Evolutionary conservation across 2,888 invertebrate species (phyloP), one percentile per base, ranked within the genome.

Genomic region (Hipparchia sbordonii): DNA sequence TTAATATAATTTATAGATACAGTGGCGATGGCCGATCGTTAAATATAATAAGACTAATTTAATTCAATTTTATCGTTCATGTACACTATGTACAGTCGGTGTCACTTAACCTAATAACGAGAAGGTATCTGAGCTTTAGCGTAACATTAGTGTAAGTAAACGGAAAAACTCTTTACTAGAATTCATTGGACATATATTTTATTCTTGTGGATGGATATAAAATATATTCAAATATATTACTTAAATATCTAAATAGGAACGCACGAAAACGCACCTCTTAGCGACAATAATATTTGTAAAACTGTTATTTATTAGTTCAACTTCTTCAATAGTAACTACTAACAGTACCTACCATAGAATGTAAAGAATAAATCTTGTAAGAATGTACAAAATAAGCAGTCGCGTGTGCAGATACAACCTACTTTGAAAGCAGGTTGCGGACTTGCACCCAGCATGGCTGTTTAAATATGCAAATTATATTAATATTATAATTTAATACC

Each of bases 11-110:
- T 63, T 8, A 48, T 48, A 8, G 62, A 8, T 46, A 7, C 62
- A n/a, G 62, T 33, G 60, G 39, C 60, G 39, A 45, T 48, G 13
- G 48, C 62, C 9, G 48, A 13, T 63, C 62, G 62, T 23, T 63
- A 23, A 48, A 54, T 54, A n/a, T 63, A 23, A 63, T 61, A 12
- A 39, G 13, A 13, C 13, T 63, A 63, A 63, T 63, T 63, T 48
- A 63, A 63, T 48, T 63, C 3, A 63, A 63, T 63, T 48, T 46
- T 46, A 62, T 23, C 48, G 13, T 23, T 7, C 9, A 48, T 23
- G 23, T 23, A 39, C 5, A 39, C 5, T 39, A 39, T 46, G 45
- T 63, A 63, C 62, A 63, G 13, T 48, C 48, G 23, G 48, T 3
- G 8, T 3, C 62, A 9, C 23, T 23, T 48, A 9, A 51, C 13